Evolutionary conservation across 2,113 vertebrate species (phyloP), one percentile per base, ranked within the genome.

Genomic region (Enhydra lutris): DNA sequence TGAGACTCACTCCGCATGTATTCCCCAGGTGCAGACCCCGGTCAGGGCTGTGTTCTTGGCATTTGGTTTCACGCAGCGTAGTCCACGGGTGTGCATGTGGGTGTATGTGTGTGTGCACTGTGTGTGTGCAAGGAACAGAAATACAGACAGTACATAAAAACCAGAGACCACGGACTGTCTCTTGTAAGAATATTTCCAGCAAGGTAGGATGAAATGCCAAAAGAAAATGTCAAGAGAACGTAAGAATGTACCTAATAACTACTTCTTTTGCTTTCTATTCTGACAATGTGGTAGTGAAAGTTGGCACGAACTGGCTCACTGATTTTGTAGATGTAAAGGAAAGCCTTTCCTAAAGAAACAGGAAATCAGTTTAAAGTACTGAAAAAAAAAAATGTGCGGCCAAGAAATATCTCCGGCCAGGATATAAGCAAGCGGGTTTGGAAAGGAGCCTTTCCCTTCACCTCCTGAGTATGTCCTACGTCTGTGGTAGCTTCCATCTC

Each of bases 21-120:
- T 11, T 42, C 36, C 23, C 11, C 45, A n/a, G 29, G 7, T 20
- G 17, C 0, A 20, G 13, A 18, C 3, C 14, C 8, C 14, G 13
- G 80, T 42, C 34, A 57, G 6, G 34, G 21, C 29, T 24, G 10
- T 57, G 4, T 31, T 82, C 36, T 3, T 31, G 47, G 61, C 57
- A 24, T 47, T 78, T 76, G 59, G 52, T 11, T n/a, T 42, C 34
- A 21, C 7, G 23, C 42, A 34, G 29, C 42, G 12, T 39, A 31
- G 71, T 9, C 7, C 1, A 0, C 31, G 21, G 57, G 50, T 84
- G 26, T 11, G 2, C 5, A 0, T 15, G 61, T 1, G 1, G 7
- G 3, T 8, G n/a, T 10, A 15, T 21, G 8, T 52, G 6, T n/a
- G 31, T 11, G 2, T 18, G 1, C 34, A 7, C 20, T 10, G 17